Base-by-base conservation (phyloP, 2,113 vertebrate genomes). In the Seriola dumerili region DNA sequence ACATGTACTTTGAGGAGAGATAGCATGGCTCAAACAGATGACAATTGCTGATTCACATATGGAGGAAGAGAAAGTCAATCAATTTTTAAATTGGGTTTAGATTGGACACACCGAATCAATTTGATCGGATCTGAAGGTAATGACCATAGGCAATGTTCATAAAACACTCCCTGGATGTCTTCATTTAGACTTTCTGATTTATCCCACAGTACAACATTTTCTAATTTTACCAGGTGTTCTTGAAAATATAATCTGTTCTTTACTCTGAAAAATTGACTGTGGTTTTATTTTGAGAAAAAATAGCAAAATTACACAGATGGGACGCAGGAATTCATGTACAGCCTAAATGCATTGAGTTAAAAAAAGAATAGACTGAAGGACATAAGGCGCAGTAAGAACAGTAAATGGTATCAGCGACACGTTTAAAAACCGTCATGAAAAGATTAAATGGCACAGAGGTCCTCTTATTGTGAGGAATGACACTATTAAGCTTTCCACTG, bases 1-100 rank as follows among this genome's bases (percentile, higher is more conserved):
- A 76, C 58, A 71, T 69, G 73, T 40, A 75, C 52, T 78, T 46
- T 58, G 52, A 82, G 42, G 57, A 61, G n/a, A 77, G 42, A 65
- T 73, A 65, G 69, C 38, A 63, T 38, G 40, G n/a, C 52, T 72
- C 34, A 78, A 83, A 76, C n/a, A 40, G 77, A 83, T 81, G 80
- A 80, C 40, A 63, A 44, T 75, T 25, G 19, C 23, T 19, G 59
- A 81, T 64, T 79, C 58, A 70, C 62, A 42, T 44, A 62, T 0
- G 9, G 44, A 61, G 19, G 40, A 55, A 13, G 63, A 76, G 10
- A 72, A 69, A 87, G 57, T 79, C 58, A 84, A 84, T 82, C 54
- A 36, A 25, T 80, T 68, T 74, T n/a, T 54, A 69, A 87, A 81
- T 72, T 71, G 65, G 57, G 61, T 81, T 63, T 57, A 52, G 55